Base-by-base conservation (phyloP, 2,888 invertebrate genomes). In the Sthenelais limicola region DNA sequence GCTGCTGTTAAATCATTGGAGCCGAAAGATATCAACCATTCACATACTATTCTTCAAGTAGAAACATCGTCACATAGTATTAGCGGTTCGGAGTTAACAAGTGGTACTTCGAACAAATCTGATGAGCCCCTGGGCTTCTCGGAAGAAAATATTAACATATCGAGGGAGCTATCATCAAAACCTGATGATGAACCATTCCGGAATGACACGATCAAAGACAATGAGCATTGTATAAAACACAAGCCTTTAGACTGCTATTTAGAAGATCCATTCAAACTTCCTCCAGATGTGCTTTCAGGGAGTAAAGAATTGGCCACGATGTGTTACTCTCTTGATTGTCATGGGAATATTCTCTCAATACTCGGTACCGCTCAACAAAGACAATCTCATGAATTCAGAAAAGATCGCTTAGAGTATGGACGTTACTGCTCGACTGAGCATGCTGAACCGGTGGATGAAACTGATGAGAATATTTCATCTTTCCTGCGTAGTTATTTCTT, bases 211-310 rank as follows among this genome's bases (percentile, higher is more conserved):
- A n/a, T n/a, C n/a, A n/a, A n/a, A n/a, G n/a, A n/a, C n/a, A n/a
- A n/a, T n/a, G n/a, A n/a, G n/a, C n/a, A n/a, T n/a, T n/a, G n/a
- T n/a, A n/a, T n/a, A n/a, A n/a, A n/a, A n/a, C n/a, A n/a, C n/a
- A n/a, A n/a, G n/a, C n/a, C n/a, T n/a, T n/a, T n/a, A n/a, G n/a
- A n/a, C n/a, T n/a, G n/a, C n/a, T n/a, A n/a, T n/a, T n/a, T n/a
- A n/a, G n/a, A n/a, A n/a, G 56, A 56, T 32, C 56, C 56, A 28
- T 56, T 56, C 30, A 3, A 28, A 15, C 18, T 56, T n/a, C 56
- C 30, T 15, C 15, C 12, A 56, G 32, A 32, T 21, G 9, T 9
- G 18, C 56, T 33, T 33, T 12, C 30, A 7, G 56, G 18, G 5
- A 33, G 32, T 12, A 33, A 32, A 33, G 18, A 56, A 21, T 24